Evolutionary conservation across 2,888 invertebrate genomes (phyloP).

Genomic region (Drosophila aldrichi): DNA sequence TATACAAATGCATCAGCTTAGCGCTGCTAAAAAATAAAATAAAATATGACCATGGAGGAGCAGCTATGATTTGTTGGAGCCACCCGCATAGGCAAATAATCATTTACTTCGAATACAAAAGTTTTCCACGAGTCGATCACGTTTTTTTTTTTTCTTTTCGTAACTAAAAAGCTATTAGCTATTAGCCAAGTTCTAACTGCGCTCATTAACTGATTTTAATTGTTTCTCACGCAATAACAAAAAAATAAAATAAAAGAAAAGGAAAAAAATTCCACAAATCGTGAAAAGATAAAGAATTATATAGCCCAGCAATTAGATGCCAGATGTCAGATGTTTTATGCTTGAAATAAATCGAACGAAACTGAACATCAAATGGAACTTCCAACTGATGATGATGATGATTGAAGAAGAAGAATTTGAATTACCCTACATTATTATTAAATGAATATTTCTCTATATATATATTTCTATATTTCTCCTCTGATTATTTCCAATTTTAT

Average conservation of each 20-base stretch:
- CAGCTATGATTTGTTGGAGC: background rate
- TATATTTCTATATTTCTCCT: background rate
- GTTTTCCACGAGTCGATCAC: background rate
- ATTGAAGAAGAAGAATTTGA: no score
- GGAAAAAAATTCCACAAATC: conserved; percentile 25
- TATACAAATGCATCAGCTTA: background rate
- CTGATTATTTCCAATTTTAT: background rate
- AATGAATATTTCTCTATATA: no score
- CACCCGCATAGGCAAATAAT: background rate
- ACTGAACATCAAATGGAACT: conserved; percentile 14
- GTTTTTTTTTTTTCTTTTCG: background rate
- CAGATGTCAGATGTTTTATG: conserved; percentile 38
- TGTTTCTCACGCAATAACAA: conserved; percentile 23
- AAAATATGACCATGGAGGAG: background rate
- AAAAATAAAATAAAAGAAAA: conserved; percentile 20
- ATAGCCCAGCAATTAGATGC: conserved; percentile 38
- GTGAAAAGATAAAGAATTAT: conserved; percentile 47
- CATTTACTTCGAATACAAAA: background rate
- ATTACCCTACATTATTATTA: no score
- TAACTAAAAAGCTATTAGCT: background rate
- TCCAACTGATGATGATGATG: no score
- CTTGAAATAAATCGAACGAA: conserved; percentile 36
- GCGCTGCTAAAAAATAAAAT: background rate
- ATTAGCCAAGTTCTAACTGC: conserved; percentile 5
- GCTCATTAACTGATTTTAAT: conserved; percentile 13